phyloP scores from a whole-genome alignment of 2,888 invertebrate species.

The Thera britannica region DNA sequence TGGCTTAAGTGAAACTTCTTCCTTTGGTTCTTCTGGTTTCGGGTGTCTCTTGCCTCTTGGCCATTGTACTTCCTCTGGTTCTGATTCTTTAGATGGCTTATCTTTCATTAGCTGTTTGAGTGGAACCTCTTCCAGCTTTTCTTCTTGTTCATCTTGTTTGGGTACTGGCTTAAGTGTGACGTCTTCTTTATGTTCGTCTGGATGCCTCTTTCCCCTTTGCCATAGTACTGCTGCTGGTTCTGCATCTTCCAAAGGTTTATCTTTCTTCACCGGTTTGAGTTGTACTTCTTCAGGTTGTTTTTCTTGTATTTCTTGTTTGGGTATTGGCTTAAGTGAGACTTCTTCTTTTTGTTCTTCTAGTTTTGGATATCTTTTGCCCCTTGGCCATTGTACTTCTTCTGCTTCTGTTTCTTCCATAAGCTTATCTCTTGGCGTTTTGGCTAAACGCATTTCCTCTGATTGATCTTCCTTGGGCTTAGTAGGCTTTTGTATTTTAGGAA shows the following conservation, averaged over 20 bases:
- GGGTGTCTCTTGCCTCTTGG: slow-evolving; percentile 24
- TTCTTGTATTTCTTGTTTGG: slow-evolving; percentile 64
- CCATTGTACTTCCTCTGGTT: slow-evolving; percentile 42
- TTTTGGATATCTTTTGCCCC: slow-evolving; percentile 40
- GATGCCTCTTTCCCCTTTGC: slow-evolving; percentile 62
- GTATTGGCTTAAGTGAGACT: slow-evolving; percentile 75
- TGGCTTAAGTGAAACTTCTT: slow-evolving; percentile 59
- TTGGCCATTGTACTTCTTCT: slow-evolving; percentile 9
- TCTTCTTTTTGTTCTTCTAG: slow-evolving; percentile 55
- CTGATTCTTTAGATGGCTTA: too few relatives aligned
- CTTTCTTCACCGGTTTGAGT: slow-evolving; percentile 61
- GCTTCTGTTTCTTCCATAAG: neutral
- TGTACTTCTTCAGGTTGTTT: slow-evolving; percentile 65
- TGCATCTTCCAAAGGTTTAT: slow-evolving; percentile 50
- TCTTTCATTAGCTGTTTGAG: too few relatives aligned
- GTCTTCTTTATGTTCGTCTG: slow-evolving; percentile 67
- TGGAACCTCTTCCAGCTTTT: too few relatives aligned
- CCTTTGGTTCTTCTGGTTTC: slow-evolving; percentile 31
- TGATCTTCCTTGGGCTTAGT: too few relatives aligned
- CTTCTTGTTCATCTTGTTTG: slow-evolving; percentile 1
- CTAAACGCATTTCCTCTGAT: neutral
- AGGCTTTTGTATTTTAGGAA: too few relatives aligned
- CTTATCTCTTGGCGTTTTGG: slow-evolving; percentile 26
- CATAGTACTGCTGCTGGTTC: slow-evolving; percentile 50
- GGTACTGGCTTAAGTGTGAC: slow-evolving; percentile 61